Evolutionary conservation across 2,113 vertebrate genomes (phyloP).

Genomic region (Strigops habroptila): DNA sequence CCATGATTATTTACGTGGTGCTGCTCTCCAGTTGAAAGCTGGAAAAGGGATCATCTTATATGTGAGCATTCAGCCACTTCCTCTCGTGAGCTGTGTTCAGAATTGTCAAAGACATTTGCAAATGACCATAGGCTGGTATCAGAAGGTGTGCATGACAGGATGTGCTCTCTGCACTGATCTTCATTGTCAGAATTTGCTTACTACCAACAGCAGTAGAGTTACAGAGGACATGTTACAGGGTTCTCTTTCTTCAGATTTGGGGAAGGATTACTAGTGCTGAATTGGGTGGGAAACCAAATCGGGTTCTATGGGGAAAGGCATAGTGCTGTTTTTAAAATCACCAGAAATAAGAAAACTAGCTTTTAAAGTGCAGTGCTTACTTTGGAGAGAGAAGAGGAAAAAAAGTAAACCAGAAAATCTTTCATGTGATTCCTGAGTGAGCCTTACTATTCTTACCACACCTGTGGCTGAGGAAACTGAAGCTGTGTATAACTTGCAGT

Average conservation of each 20-base stretch:
- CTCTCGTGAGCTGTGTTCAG: not conserved
- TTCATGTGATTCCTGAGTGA: not conserved
- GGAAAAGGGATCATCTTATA: not conserved
- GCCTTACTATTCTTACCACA: not conserved
- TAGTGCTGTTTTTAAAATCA: not conserved
- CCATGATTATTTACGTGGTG: fast-evolving
- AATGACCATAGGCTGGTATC: not conserved
- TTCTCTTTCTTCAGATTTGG: not conserved
- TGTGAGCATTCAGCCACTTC: not conserved
- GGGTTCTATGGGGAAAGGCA: not conserved
- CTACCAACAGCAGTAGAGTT: not conserved
- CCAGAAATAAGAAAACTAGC: not conserved
- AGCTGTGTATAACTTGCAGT: not conserved
- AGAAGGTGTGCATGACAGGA: not conserved
- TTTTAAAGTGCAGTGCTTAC: not conserved
- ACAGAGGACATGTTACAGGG: not conserved
- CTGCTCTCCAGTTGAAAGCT: not conserved
- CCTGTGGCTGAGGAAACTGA: not conserved
- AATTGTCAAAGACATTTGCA: not conserved
- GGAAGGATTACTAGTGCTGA: not conserved
- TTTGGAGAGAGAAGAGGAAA: not conserved
- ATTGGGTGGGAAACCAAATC: not conserved
- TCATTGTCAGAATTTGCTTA: not conserved
- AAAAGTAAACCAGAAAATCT: not conserved
- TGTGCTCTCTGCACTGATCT: not conserved